Base-by-base conservation (phyloP, 2,113 vertebrate genomes). In the Dunckerocampus dactyliophorus region DNA sequence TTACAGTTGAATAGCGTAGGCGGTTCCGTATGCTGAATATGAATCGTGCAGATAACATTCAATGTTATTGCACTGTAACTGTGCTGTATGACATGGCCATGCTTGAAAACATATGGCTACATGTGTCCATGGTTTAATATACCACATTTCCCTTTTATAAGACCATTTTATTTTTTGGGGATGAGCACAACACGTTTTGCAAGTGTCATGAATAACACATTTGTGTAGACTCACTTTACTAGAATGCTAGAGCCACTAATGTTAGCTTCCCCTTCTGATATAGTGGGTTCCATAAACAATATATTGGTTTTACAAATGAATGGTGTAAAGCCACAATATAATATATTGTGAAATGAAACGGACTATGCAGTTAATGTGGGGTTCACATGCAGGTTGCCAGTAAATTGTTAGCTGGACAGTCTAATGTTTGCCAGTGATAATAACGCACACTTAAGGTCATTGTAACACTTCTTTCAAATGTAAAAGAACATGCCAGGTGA, bases 151-250 rank as follows among this genome's bases (percentile, higher is more conserved):
- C 17, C 17, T 19, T 6, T 39, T 4, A 14, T 56, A 21, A 15
- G 5, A 20, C 12, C 12, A n/a, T 19, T 8, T 37, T 19, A 24
- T 21, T 24, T 51, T 51, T 37, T 19, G 7, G 12, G 20, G n/a
- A 8, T 14, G 34, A 42, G 20, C 1, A 7, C 17, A 2, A 21
- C 2, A 19, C 37, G 11, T 56, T n/a, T 20, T 56, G 34, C 54
- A 42, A 42, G 19, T 31, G 39, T 12, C 53, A 39, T 55, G 53
- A 55, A 39, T 55, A 55, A 55, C 19, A 55, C 28, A 55, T 55
- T 56, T 56, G 52, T 37, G 52, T 28, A 14, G 54, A 20, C n/a
- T 14, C 11, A 13, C 31, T 17, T 9, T 1, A 10, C 24, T 5
- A 37, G 9, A 34, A n/a, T 34, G 24, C 37, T 37, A 37, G 15